Conservation (phyloP, 2,888 invertebrate species). For the Drosophila anomalata region DNA sequence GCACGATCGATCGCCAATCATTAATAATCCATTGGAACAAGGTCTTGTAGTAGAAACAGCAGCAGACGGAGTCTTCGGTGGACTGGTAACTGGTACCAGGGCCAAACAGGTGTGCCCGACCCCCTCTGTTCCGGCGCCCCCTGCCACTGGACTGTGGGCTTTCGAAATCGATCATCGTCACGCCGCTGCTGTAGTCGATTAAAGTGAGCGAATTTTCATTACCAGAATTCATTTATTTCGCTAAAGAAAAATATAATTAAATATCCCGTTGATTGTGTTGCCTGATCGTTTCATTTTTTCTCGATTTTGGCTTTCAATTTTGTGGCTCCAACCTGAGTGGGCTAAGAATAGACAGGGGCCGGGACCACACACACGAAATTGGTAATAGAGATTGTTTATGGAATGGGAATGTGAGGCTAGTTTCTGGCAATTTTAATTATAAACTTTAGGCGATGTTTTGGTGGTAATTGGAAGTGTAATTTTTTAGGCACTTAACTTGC, state of each 20-base stretch:
- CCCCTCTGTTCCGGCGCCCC: constrained; percentile 14
- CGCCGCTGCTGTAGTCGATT: constrained; percentile 64
- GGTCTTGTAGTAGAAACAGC: constrained; percentile 45
- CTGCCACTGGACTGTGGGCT: constrained; percentile 33
- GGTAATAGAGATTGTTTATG: constrained; percentile 4
- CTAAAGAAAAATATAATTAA: constrained; percentile 62
- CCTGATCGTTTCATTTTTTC: constrained; percentile 24
- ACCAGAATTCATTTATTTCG: constrained; percentile 60
- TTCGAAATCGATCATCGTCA: constrained; percentile 72
- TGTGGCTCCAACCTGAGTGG: constrained; percentile 21
- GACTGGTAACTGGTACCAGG: constrained; percentile 25
- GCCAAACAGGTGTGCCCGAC: constrained; percentile 67
- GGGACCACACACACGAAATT: constrained; percentile 30
- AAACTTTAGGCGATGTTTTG: neutral
- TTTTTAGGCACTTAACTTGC: constrained; percentile 2
- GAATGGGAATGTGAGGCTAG: neutral
- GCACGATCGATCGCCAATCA: constrained; percentile 79
- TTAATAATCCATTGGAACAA: constrained; percentile 78
- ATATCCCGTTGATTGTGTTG: constrained; percentile 48
- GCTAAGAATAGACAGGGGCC: constrained; percentile 10
- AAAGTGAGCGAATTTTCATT: constrained; percentile 66
- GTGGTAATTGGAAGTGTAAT: neutral
- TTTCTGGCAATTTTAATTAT: constrained; percentile 4
- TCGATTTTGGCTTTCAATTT: constrained; percentile 39
- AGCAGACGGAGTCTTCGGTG: constrained; percentile 18